These are phyloP conservation scores for Solenopsis invicta DNA, from an alignment of 1,140 invertebrate genomes.

Conservation along the genomic window DNA sequence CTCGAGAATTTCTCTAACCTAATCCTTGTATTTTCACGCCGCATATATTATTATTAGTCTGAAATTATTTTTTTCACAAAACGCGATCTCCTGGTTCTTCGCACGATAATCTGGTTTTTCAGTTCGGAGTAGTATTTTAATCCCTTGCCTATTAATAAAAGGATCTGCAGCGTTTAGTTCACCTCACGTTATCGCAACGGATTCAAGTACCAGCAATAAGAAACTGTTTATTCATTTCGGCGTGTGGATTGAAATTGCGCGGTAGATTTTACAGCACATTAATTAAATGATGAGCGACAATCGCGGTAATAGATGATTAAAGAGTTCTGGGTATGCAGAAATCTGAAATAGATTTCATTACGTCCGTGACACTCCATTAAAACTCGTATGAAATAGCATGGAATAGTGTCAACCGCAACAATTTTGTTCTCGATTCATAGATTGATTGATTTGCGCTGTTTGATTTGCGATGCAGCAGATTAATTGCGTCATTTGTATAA, in stretches of 20 bases:
- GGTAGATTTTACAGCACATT: not conserved
- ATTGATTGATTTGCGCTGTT: not conserved
- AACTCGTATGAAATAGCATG: not conserved
- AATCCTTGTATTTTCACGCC: constrained; percentile 21
- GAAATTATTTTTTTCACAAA: not conserved
- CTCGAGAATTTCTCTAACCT: constrained; percentile 11
- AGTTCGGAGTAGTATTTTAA: constrained; percentile 30
- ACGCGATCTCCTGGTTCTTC: not conserved
- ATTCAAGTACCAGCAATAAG: not conserved
- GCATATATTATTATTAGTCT: not conserved
- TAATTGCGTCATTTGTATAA: not conserved
- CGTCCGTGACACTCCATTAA: not conserved
- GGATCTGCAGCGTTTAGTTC: not conserved
- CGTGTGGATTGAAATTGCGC: not conserved
- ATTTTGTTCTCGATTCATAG: not conserved
- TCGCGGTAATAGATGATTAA: not conserved
- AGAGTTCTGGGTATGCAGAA: not conserved
- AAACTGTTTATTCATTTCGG: not conserved
- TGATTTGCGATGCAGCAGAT: not conserved
- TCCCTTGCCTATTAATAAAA: constrained; percentile 15
- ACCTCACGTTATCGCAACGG: not conserved
- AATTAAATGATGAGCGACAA: constrained; percentile 25
- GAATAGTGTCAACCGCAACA: constrained; percentile 20
- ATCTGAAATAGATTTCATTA: constrained; percentile 36
- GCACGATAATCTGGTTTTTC: not conserved